A percentile compares a stretch with the other conserved stretches of the same genome.
Evolutionary conservation across 2,797 vertebrate species (phyloP).

Genomic region (Enteromius viviparus): DNA sequence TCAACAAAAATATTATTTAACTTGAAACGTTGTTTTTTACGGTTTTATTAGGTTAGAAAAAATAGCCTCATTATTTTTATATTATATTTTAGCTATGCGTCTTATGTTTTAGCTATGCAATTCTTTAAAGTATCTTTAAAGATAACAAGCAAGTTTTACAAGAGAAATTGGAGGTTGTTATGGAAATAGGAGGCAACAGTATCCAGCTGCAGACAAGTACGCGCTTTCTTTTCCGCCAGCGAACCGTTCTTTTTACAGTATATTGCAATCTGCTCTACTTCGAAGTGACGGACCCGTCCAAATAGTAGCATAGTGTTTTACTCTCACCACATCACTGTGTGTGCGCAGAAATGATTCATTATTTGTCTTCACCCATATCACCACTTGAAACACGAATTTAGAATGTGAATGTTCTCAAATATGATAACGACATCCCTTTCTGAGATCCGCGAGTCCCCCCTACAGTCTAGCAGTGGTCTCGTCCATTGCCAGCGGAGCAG

Average conservation of each 20-base stretch:
- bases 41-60: background rate
- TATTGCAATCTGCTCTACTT: constrained; percentile 11
- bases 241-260: background rate
- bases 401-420: background rate
- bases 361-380: too few relatives aligned
- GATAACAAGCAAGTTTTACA: background rate
- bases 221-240: background rate
- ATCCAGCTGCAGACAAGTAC: background rate
- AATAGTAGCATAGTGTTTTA: background rate
- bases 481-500: constrained; percentile 73
- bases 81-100: background rate
- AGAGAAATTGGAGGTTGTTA: background rate
- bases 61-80: background rate
- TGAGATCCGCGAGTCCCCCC: constrained; percentile 23
- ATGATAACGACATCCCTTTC: background rate
- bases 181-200: background rate
- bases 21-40: background rate
- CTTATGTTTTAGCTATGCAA: background rate
- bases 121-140: background rate
- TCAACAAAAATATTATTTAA: background rate
- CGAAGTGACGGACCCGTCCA: constrained; percentile 10
- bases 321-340: background rate
- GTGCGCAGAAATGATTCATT: rapidly evolving
- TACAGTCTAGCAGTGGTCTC: constrained; percentile 56
- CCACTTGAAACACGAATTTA: background rate